Evolutionary conservation across 2,113 vertebrate species (phyloP), one percentile per base, ranked within the genome.

Genomic region (Myocastor coypus): DNA sequence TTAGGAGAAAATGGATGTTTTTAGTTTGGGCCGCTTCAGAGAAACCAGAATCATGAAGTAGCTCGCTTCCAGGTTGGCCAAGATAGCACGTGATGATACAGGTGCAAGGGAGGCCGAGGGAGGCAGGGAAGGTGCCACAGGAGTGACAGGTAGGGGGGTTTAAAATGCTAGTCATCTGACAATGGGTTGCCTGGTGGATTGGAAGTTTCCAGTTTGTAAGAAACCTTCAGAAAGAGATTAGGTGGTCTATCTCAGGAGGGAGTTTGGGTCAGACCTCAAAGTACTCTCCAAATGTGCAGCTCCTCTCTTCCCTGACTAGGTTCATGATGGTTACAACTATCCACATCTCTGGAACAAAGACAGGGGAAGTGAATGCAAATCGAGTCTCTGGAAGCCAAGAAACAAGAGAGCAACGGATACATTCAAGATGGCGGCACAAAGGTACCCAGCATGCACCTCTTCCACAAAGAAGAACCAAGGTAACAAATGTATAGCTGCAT

Each of bases 21-120:
- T 96, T 87, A 78, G 55, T 61, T 77, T 94, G 89, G 32, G 24
- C 42, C 92, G 94, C 80, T 92, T 89, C 68, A 93, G 55, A 75
- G 86, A 97, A 94, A 32, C 20, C 77, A 68, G 32, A 75, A 28
- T 77, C 13, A 42, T 8, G 19, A 30, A 81, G 59, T 37, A 17
- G 46, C 69, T 66, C 22, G 78, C 57, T n/a, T 78, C 59, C 37
- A 75, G 28, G 57, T 52, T 91, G 55, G 55, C 83, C n/a, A 42
- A 78, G 52, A 64, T 19, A 75, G 13, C 5, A 22, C 55, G 42
- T 1, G 1, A 10, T 89, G 37, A 82, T 7, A 46, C 42, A 46
- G 3, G 1, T 24, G 59, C 37, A 42, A 10, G 24, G 40, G 9
- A 30, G n/a, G 78, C 55, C 32, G 7, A 5, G 24, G n/a, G 71